These are phyloP conservation scores for Protonemura montana DNA, from an alignment of 2,888 invertebrate species.

Conservation along the genomic window DNA sequence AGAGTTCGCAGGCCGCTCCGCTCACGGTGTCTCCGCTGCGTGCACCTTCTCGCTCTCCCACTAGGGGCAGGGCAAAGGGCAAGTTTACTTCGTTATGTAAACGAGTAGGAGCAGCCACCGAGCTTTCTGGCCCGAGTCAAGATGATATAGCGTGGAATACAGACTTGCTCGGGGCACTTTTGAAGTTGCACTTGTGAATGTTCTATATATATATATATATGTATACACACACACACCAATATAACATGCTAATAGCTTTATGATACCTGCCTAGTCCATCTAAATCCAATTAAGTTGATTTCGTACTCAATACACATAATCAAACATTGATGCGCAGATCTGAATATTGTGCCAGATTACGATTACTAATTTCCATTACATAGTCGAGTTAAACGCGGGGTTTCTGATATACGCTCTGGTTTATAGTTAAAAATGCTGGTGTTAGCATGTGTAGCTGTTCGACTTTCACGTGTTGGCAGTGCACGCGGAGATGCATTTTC, in stretches of 20 bases:
- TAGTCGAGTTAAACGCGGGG: not conserved
- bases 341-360: not conserved
- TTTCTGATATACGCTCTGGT: too few relatives aligned
- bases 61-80: conserved; percentile 26
- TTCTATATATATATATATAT: not conserved
- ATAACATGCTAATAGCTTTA: not conserved
- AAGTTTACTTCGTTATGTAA: conserved; percentile 33
- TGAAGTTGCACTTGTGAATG: not conserved
- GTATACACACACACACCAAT: not conserved
- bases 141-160: conserved; percentile 26
- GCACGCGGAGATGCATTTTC: not conserved
- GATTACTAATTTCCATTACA: not conserved
- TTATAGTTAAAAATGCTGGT: not conserved
- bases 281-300: conserved; percentile 29
- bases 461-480: not conserved
- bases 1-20: not conserved
- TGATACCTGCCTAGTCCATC: conserved; percentile 17
- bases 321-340: conserved; percentile 13
- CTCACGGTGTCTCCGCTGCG: not conserved
- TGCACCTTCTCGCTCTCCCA: not conserved
- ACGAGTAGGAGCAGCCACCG: not conserved
- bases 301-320: not conserved
- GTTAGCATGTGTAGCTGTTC: not conserved
- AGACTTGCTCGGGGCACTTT: conserved; percentile 10
- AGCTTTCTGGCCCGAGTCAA: conserved; percentile 13